These are phyloP conservation scores for Galeruca laticollis DNA, from an alignment of 2,888 invertebrate genomes.

Conservation along the genomic window DNA sequence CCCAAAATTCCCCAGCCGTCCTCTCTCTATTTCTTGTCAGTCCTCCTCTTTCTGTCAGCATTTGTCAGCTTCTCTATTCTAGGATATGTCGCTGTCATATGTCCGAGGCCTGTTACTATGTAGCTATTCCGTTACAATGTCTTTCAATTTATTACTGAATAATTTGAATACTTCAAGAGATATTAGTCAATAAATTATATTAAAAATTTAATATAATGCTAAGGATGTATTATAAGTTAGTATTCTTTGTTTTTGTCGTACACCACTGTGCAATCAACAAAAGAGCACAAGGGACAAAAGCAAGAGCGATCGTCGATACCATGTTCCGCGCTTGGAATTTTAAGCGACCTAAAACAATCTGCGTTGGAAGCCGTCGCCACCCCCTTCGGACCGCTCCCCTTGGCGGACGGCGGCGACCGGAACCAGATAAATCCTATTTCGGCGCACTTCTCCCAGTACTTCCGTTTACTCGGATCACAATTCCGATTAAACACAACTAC, in stretches of 20 bases:
- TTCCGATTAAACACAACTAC: constrained; percentile 56
- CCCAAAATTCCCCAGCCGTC: too few relatives aligned
- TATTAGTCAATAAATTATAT: too few relatives aligned
- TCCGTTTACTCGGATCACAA: constrained; percentile 55
- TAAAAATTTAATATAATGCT: too few relatives aligned
- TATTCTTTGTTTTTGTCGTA: not conserved
- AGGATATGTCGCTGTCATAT: too few relatives aligned
- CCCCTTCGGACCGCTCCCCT: constrained; percentile 16
- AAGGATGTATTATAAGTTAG: too few relatives aligned
- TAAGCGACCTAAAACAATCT: constrained; percentile 67
- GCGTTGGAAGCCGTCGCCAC: constrained; percentile 56
- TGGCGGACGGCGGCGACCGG: constrained; percentile 53
- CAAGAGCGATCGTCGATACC: constrained; percentile 57
- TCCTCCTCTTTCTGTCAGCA: too few relatives aligned
- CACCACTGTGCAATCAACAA: constrained; percentile 48
- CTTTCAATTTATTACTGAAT: too few relatives aligned
- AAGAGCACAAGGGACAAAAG: constrained; percentile 54
- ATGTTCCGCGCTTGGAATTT: constrained; percentile 63
- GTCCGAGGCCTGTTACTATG: too few relatives aligned
- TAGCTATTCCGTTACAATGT: too few relatives aligned
- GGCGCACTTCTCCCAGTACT: constrained; percentile 62
- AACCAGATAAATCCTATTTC: constrained; percentile 65
- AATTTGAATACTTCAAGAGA: too few relatives aligned
- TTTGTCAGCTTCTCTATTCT: too few relatives aligned
- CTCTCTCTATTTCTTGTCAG: too few relatives aligned